Conservation (phyloP, 1,140 invertebrate genomes). For the Ylistrum balloti region DNA sequence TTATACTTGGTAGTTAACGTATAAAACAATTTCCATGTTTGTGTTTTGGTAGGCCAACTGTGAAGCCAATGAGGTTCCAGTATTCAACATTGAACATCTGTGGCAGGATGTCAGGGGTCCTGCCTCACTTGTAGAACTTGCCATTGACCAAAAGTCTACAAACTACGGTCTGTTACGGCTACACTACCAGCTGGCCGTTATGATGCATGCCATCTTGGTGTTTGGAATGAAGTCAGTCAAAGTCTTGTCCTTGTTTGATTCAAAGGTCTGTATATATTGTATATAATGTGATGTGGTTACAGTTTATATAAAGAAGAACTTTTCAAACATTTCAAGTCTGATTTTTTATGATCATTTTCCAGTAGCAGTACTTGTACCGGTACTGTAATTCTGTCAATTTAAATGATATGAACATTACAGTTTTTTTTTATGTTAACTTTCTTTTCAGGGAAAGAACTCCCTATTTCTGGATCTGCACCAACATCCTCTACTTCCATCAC, state of each 20-base stretch:
- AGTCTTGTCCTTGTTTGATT: slow-evolving; percentile 90
- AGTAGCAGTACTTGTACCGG: no score
- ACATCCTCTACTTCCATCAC: slow-evolving; percentile 79
- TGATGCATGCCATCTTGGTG: slow-evolving; percentile 90
- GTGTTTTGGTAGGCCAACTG: slow-evolving; percentile 81
- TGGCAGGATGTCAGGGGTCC: slow-evolving; percentile 82
- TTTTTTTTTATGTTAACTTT: no score
- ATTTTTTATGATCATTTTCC: no score
- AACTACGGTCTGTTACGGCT: slow-evolving; percentile 90
- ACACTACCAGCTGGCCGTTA: slow-evolving; percentile 89
- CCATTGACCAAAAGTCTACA: slow-evolving; percentile 88
- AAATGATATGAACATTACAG: no score
- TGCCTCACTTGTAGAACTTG: slow-evolving; percentile 87
- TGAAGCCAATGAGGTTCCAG: slow-evolving; percentile 80
- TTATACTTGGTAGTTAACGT: no score
- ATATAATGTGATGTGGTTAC: no score
- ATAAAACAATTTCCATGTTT: no score
- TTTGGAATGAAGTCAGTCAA: slow-evolving; percentile 90
- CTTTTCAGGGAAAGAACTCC: slow-evolving; percentile 80
- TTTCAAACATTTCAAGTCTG: no score
- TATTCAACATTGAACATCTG: slow-evolving; percentile 80
- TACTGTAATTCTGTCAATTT: no score
- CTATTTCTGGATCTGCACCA: slow-evolving; percentile 83
- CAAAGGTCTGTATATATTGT: slow-evolving; percentile 83
- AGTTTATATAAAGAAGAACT: no score